Percentiles rank a stretch among this genome's conserved stretches.
Evolutionary conservation across 2,888 invertebrate species (phyloP).

Genomic region (Rhagonycha fulva): DNA sequence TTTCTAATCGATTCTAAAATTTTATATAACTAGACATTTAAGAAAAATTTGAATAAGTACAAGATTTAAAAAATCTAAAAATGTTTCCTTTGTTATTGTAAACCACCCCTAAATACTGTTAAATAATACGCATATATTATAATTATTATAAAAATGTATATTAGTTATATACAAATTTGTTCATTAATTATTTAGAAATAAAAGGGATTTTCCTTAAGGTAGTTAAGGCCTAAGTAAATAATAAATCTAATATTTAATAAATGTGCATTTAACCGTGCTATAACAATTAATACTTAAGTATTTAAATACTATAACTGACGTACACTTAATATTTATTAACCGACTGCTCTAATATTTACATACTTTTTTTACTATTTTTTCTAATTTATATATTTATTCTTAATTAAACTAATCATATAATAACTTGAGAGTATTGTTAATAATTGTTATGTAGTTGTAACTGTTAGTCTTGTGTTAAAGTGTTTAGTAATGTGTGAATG

Average conservation of each 20-base stretch:
- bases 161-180: neutral
- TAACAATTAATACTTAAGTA: neutral
- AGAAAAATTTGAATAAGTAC: neutral
- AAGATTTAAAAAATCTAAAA: neutral
- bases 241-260: constrained; percentile 7
- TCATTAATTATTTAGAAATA: constrained; percentile 11
- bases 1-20: constrained; percentile 24
- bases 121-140: constrained; percentile 7
- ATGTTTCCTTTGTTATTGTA: constrained; percentile 5
- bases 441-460: neutral
- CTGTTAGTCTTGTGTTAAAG: neutral
- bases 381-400: neutral
- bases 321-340: neutral
- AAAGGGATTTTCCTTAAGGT: constrained; percentile 29
- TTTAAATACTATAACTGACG: neutral
- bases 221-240: constrained; percentile 35
- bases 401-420: neutral
- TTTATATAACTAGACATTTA: constrained; percentile 21
- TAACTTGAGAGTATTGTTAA: neutral
- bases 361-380: neutral
- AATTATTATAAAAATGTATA: constrained; percentile 1
- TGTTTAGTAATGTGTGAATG: neutral
- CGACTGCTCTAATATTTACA: neutral
- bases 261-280: constrained; percentile 6
- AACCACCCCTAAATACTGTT: neutral